Evolutionary conservation across 2,113 vertebrate species (phyloP).

Genomic region (Terrapene triunguis): DNA sequence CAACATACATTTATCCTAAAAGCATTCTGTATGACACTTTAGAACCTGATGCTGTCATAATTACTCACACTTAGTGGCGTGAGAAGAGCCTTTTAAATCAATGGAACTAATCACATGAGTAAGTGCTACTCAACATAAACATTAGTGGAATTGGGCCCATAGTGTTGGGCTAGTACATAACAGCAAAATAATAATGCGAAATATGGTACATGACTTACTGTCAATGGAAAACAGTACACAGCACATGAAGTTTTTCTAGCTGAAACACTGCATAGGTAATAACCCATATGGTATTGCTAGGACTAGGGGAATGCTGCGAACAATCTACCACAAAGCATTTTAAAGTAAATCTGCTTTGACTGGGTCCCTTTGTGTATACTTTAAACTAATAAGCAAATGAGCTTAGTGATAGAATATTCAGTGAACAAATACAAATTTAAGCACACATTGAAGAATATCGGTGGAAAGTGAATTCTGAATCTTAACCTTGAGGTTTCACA

Average conservation of each 20-base stretch:
- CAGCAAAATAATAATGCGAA: neutral
- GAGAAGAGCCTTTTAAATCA: accelerated
- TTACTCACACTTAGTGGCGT: neutral
- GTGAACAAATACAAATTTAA: neutral
- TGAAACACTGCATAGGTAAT: neutral
- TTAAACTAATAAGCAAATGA: neutral
- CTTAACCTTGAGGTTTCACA: neutral
- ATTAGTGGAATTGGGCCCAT: neutral
- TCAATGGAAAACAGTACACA: neutral
- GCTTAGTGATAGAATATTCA: neutral
- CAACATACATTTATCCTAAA: accelerated
- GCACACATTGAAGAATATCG: neutral
- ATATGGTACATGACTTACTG: neutral
- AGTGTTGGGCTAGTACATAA: neutral
- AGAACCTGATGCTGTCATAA: neutral
- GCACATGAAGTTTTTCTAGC: neutral
- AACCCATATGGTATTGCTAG: neutral
- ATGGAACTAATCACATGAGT: neutral
- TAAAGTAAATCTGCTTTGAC: neutral
- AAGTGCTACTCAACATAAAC: neutral
- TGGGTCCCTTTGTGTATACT: neutral
- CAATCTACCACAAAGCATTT: neutral
- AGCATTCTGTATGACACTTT: neutral
- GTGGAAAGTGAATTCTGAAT: neutral
- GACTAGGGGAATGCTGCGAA: neutral